phyloP scores from a whole-genome alignment of 2,888 invertebrate genomes.

The Taenaris catops region DNA sequence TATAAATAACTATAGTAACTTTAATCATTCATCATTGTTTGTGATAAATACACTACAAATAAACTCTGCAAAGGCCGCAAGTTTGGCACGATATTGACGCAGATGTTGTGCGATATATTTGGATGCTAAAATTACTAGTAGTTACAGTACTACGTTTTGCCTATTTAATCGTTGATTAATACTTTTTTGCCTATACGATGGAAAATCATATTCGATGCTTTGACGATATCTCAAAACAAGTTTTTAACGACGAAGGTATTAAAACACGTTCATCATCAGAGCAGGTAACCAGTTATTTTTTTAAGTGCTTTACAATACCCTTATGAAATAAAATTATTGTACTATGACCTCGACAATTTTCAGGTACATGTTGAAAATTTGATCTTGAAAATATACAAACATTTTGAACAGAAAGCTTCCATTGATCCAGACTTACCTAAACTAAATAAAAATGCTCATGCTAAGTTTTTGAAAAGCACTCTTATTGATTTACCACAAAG shows the following conservation, averaged over 20 bases:
- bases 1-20: no score
- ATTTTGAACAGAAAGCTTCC: constrained; percentile 63
- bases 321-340: no score
- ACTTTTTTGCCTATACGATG: constrained; percentile 32
- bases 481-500: constrained; percentile 83
- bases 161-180: no score
- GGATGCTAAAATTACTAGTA: no score
- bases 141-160: no score
- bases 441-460: constrained; percentile 83
- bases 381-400: constrained; percentile 53
- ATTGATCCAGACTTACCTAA: constrained; percentile 76
- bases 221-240: constrained; percentile 52
- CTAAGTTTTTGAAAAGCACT: constrained; percentile 83
- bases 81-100: constrained; percentile 14
- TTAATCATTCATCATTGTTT: background rate
- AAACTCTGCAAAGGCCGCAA: constrained; percentile 4
- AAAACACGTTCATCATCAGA: constrained; percentile 58
- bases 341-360: no score
- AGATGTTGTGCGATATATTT: constrained; percentile 11
- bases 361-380: constrained; percentile 61
- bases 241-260: constrained; percentile 81
- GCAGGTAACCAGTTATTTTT: no score
- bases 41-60: constrained; percentile 8
- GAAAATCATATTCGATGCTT: constrained; percentile 56
- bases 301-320: no score